A percentile compares a stretch with the other conserved stretches of the same genome.
Evolutionary conservation across 2,113 vertebrate genomes (phyloP).

Genomic region (Scortum barcoo): DNA sequence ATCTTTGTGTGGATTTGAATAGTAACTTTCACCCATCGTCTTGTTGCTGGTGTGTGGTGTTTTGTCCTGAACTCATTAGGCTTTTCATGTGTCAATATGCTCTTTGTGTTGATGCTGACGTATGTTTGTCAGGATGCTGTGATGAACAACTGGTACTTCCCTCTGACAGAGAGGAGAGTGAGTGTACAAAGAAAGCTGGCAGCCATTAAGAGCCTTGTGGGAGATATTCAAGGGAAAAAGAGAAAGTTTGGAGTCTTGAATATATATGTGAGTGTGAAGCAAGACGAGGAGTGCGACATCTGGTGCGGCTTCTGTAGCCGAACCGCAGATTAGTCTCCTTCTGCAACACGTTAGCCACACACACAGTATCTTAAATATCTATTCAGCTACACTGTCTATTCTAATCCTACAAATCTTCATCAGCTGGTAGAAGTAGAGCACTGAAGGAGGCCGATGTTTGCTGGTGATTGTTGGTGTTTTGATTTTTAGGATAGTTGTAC

Average conservation of each 20-base stretch:
- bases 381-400: background rate
- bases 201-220: slow-evolving; percentile 5
- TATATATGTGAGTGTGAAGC: slow-evolving; percentile 10
- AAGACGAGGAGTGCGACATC: slow-evolving; percentile 31
- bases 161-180: slow-evolving; percentile 10
- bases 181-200: background rate
- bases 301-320: slow-evolving; percentile 37
- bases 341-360: slow-evolving; percentile 22
- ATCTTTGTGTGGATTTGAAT: background rate
- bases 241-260: slow-evolving; percentile 1
- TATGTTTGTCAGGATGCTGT: slow-evolving; percentile 16
- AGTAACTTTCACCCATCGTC: slow-evolving; percentile 1
- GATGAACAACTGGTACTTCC: slow-evolving; percentile 35
- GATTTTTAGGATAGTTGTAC: background rate
- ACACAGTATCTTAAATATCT: background rate
- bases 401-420: slow-evolving; percentile 20
- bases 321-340: slow-evolving; percentile 32
- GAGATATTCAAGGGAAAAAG: slow-evolving; percentile 16
- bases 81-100: slow-evolving; percentile 10
- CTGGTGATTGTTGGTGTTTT: background rate
- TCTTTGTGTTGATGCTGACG: slow-evolving; percentile 25
- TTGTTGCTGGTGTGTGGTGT: slow-evolving; percentile 37
- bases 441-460: background rate
- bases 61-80: slow-evolving; percentile 10
- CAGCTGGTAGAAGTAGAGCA: background rate